Evolutionary conservation across 2,113 vertebrate genomes (phyloP).

Genomic region (Mesocricetus auratus): DNA sequence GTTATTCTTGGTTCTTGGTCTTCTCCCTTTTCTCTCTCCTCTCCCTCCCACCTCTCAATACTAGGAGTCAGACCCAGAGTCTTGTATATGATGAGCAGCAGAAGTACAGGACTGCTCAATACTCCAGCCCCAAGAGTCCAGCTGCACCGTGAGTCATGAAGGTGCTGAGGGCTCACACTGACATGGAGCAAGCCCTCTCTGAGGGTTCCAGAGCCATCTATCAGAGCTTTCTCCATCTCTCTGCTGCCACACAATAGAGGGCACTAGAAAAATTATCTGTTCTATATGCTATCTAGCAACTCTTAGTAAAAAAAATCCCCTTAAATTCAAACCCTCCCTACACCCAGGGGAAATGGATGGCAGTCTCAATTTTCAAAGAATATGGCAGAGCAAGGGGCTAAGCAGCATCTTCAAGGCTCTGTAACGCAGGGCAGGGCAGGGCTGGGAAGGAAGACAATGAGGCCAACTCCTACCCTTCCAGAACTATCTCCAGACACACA

Average conservation of each 20-base stretch:
- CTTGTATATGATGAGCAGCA: not conserved
- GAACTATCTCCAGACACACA: not conserved
- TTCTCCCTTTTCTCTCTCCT: not conserved
- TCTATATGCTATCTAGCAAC: not conserved
- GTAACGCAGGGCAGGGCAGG: not conserved
- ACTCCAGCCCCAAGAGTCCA: not conserved
- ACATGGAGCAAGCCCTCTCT: fast-evolving
- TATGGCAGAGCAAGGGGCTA: not conserved
- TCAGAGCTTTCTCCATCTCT: not conserved
- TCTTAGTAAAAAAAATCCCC: not conserved
- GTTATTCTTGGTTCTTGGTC: not conserved
- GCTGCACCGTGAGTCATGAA: fast-evolving
- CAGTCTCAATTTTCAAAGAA: constrained; percentile 21
- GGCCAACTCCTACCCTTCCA: not conserved
- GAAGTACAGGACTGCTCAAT: not conserved
- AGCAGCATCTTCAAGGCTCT: not conserved
- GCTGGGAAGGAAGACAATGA: not conserved
- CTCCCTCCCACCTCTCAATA: not conserved
- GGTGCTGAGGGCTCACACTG: not conserved
- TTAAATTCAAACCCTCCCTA: not conserved
- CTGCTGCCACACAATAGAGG: not conserved
- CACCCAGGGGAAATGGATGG: not conserved
- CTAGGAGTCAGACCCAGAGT: not conserved
- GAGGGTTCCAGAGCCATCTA: not conserved
- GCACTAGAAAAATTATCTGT: constrained; percentile 35